phyloP scores from a whole-genome alignment of 2,888 invertebrate species.

The Pasiphila rectangulata region DNA sequence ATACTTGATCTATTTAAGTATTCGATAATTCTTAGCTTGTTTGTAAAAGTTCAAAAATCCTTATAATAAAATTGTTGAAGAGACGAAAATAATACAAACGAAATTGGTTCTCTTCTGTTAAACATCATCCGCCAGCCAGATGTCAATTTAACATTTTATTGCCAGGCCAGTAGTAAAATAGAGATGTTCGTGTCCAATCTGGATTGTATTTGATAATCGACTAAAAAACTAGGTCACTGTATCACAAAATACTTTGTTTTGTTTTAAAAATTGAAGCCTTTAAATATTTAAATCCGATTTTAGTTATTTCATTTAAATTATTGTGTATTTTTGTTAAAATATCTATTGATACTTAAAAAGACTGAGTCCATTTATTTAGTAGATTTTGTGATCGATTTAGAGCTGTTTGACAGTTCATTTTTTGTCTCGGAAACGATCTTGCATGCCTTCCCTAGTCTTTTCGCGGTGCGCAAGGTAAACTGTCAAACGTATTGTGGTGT shows the following conservation, averaged over 20 bases:
- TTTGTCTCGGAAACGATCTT: slow-evolving; percentile 33
- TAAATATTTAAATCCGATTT: no score
- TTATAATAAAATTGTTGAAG: no score
- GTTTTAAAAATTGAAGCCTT: no score
- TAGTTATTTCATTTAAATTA: no score
- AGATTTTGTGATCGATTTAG: not conserved
- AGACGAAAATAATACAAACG: slow-evolving; percentile 9
- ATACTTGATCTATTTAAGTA: slow-evolving; percentile 49
- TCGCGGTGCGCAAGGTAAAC: slow-evolving; percentile 78
- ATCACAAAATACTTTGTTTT: no score
- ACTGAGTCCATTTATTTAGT: not conserved
- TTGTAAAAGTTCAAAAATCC: no score
- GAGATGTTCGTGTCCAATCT: not conserved
- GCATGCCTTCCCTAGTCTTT: slow-evolving; percentile 64
- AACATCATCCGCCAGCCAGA: slow-evolving; percentile 36
- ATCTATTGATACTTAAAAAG: no score
- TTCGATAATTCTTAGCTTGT: no score
- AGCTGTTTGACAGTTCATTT: not conserved
- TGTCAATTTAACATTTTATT: slow-evolving; percentile 22
- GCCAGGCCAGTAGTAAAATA: slow-evolving; percentile 36
- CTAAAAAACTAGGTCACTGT: no score
- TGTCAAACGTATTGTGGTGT: slow-evolving; percentile 64
- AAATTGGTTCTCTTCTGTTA: slow-evolving; percentile 51
- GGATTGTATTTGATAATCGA: slow-evolving; percentile 13
- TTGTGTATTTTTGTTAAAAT: no score